Evolutionary conservation across 2,888 invertebrate species (phyloP).

Genomic region (Petrophora chlorosata): DNA sequence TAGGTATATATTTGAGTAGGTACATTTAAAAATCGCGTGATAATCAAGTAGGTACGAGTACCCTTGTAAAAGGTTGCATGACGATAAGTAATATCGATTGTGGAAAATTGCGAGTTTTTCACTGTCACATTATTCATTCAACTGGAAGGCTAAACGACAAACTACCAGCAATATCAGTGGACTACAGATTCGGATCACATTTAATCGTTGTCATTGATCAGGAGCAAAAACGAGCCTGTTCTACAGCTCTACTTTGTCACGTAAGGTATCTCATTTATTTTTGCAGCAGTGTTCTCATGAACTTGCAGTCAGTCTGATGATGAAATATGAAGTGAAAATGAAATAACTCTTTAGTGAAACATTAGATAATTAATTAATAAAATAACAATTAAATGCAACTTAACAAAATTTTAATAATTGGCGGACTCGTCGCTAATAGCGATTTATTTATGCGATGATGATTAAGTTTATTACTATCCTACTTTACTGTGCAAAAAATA

Average conservation of each 20-base stretch:
- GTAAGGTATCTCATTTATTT: constrained; percentile 26
- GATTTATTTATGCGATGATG: too few species aligned
- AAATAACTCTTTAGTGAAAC: too few species aligned
- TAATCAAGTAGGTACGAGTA: constrained; percentile 4
- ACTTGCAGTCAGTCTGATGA: too few species aligned
- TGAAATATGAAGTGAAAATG: too few species aligned
- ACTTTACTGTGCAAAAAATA: too few species aligned
- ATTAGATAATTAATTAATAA: too few species aligned
- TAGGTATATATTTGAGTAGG: background rate
- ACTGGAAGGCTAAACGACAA: constrained; percentile 16
- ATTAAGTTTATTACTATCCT: too few species aligned
- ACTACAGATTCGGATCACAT: constrained; percentile 31
- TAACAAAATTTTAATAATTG: too few species aligned
- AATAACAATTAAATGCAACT: too few species aligned
- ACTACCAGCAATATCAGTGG: background rate
- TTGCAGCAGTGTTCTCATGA: too few species aligned
- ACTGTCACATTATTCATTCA: constrained; percentile 26
- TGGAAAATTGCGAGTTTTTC: constrained; percentile 17
- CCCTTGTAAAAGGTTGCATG: constrained; percentile 27
- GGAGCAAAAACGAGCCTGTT: constrained; percentile 14
- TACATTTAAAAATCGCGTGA: constrained; percentile 28
- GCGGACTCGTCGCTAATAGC: too few species aligned
- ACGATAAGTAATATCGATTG: constrained; percentile 24
- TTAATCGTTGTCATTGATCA: constrained; percentile 35
- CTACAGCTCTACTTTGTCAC: constrained; percentile 28